Percentiles rank a stretch among this genome's conserved stretches.
phyloP scores from a whole-genome alignment of 2,797 vertebrate genomes.

The Anabacerthia variegaticeps region DNA sequence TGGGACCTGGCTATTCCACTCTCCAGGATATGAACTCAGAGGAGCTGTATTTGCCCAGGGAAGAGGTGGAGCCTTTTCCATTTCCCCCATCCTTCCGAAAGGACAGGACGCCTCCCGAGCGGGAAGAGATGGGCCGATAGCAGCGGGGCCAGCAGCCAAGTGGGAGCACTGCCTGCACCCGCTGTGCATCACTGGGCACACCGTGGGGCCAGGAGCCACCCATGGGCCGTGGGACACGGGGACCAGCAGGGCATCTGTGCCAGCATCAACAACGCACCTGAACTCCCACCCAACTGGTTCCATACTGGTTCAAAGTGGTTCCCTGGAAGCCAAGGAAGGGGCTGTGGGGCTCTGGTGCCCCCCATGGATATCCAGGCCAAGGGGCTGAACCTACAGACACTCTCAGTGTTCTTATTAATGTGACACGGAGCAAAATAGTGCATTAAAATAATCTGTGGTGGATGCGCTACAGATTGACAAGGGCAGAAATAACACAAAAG shows the following conservation, averaged over 20 bases:
- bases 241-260: not conserved
- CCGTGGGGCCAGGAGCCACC: not conserved
- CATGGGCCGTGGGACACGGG: not conserved
- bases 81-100: constrained; percentile 76
- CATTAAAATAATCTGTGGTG: constrained; percentile 1
- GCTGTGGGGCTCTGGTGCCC: rapidly evolving
- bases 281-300: not conserved
- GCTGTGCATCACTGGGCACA: rapidly evolving
- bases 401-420: not conserved
- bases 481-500: constrained; percentile 39
- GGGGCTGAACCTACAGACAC: not conserved
- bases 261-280: not conserved
- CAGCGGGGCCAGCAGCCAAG: not conserved
- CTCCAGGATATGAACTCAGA: constrained; percentile 73
- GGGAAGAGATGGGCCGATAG: constrained; percentile 65
- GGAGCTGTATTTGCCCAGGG: constrained; percentile 69
- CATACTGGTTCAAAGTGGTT: not conserved
- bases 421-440: not conserved
- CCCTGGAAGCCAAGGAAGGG: not conserved
- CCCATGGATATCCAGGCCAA: not conserved
- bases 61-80: constrained; percentile 72
- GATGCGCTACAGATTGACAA: not conserved
- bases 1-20: constrained; percentile 60
- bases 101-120: constrained; percentile 58
- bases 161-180: not conserved